These are phyloP conservation scores for Calliscelio sp. DNA, from an alignment of 2,888 invertebrate species.

Conservation along the genomic window DNA sequence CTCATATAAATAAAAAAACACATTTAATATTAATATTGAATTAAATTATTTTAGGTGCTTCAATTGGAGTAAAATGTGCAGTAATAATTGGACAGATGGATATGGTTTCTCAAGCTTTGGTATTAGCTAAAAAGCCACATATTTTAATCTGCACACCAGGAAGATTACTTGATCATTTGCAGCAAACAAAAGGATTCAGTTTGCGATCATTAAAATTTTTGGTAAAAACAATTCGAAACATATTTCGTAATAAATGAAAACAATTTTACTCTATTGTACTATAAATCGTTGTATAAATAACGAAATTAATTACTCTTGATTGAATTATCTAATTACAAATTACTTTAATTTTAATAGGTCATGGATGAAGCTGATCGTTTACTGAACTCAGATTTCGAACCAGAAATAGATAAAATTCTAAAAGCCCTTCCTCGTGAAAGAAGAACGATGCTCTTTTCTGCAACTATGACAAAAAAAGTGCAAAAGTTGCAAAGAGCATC, in stretches of 20 bases:
- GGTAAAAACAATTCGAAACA: conserved; percentile 85
- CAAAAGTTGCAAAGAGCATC: conserved; percentile 98
- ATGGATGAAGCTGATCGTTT: conserved; percentile 99
- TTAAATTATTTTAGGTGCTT: conserved; percentile 88
- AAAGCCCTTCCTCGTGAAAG: conserved; percentile 96
- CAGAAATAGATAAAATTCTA: conserved; percentile 98
- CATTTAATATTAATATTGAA: background rate
- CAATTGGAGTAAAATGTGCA: conserved; percentile 97
- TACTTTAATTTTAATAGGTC: conserved; percentile 87
- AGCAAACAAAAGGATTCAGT: conserved; percentile 99
- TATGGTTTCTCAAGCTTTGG: conserved; percentile 97
- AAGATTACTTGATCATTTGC: conserved; percentile 97
- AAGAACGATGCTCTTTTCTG: conserved; percentile 97
- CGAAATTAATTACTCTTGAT: conserved; percentile 14
- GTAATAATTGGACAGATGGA: conserved; percentile 99
- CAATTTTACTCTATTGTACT: no score
- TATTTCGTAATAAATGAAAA: no score
- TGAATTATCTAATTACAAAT: background rate
- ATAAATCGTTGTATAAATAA: no score
- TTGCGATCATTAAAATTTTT: conserved; percentile 95
- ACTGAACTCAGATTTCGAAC: conserved; percentile 99
- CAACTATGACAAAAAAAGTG: conserved; percentile 99
- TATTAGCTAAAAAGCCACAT: conserved; percentile 98
- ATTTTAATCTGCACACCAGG: conserved; percentile 99
- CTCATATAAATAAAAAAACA: background rate